Conservation (phyloP, 2,797 vertebrate species). For the Cirrhinus mrigala region DNA sequence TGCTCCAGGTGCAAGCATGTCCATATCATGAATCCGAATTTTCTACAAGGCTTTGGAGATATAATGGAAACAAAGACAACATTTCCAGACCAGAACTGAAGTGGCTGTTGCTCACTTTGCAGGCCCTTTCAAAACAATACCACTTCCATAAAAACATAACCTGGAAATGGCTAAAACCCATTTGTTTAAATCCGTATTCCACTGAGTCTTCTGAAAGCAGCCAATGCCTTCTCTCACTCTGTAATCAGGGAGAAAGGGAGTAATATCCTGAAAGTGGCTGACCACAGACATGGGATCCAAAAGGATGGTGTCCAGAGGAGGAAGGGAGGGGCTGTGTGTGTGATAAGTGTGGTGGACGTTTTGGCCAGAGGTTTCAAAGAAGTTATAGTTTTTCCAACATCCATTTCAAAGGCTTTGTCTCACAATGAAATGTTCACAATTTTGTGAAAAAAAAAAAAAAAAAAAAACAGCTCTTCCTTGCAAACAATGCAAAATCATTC, state of each 20-base stretch:
- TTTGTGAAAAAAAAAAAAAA: conserved; percentile 16
- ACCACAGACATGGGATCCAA: conserved; percentile 48
- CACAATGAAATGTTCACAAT: conserved; percentile 30
- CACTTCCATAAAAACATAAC: conserved; percentile 29
- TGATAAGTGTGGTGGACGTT: conserved; percentile 26
- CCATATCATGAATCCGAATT: neutral
- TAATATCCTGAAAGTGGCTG: conserved; percentile 55
- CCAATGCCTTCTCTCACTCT: conserved; percentile 18
- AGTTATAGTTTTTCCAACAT: conserved; percentile 38
- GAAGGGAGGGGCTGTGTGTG: conserved; percentile 48
- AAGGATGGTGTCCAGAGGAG: conserved; percentile 33
- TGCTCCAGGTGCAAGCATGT: neutral
- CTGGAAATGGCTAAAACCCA: conserved; percentile 43
- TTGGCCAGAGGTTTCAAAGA: conserved; percentile 17
- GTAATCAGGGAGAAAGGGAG: conserved; percentile 48
- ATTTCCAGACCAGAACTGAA: conserved; percentile 30
- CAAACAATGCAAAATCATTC: conserved; percentile 15
- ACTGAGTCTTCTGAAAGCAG: conserved; percentile 36
- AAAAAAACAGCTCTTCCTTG: neutral
- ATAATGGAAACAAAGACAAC: conserved; percentile 1
- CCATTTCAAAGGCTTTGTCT: conserved; percentile 48
- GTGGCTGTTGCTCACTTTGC: conserved; percentile 22
- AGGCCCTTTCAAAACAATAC: conserved; percentile 21
- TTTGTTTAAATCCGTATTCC: conserved; percentile 54
- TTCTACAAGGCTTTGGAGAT: conserved; percentile 1